A percentile compares a stretch with the other conserved stretches of the same genome.
Conservation (phyloP, 2,113 vertebrate genomes). For the Syngnathus scovelli region DNA sequence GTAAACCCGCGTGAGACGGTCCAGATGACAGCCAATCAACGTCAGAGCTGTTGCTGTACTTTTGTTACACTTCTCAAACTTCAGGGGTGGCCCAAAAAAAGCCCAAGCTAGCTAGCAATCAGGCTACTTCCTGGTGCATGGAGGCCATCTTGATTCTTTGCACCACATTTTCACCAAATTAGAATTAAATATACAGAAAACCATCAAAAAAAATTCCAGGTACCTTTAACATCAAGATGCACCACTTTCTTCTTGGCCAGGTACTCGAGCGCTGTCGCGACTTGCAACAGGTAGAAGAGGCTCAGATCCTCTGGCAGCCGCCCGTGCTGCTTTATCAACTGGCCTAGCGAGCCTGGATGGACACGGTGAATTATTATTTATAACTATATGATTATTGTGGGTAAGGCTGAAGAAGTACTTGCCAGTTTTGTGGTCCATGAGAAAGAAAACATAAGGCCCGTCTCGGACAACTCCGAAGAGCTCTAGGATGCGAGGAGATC, state of each 20-base stretch:
- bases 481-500: slow-evolving; percentile 82
- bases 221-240: slow-evolving; percentile 95
- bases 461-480: slow-evolving; percentile 90
- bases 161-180: neutral
- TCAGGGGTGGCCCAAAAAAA: neutral
- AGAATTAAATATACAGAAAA: neutral
- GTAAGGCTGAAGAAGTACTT: slow-evolving; percentile 10
- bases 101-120: too few relatives aligned
- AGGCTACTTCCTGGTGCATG: neutral
- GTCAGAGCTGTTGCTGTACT: slow-evolving; percentile 17
- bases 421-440: slow-evolving; percentile 93
- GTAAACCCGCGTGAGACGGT: slow-evolving; percentile 32
- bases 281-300: slow-evolving; percentile 84
- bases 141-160: neutral
- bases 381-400: neutral
- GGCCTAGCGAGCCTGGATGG: slow-evolving; percentile 79
- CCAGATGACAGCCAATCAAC: slow-evolving; percentile 27
- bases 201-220: neutral
- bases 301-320: slow-evolving; percentile 86
- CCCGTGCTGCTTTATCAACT: slow-evolving; percentile 82
- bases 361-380: slow-evolving; percentile 2
- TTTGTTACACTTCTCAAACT: slow-evolving; percentile 9
- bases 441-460: slow-evolving; percentile 81
- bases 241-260: slow-evolving; percentile 78
- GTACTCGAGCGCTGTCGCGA: slow-evolving; percentile 80